Base-by-base conservation (phyloP, 2,797 vertebrate species). In the Falco rusticolus region DNA sequence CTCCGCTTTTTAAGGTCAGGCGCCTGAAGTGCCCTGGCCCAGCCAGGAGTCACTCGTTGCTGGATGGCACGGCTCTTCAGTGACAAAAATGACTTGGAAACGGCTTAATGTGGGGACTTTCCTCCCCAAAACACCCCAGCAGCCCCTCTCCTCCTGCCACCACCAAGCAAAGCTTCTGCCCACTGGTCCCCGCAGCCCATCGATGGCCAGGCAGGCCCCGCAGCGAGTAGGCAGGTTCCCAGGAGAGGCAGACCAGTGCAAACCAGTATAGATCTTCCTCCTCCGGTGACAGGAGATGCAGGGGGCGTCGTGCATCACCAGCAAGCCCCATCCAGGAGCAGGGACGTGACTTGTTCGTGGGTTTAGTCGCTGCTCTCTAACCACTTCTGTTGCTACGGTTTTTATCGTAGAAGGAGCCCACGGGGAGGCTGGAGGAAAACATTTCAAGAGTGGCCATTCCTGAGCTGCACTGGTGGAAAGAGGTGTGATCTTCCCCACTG, bases 301-400 rank as follows among this genome's bases (percentile, higher is more conserved):
- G 37, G 21, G 19, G 37, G 60, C 60, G 63, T 24, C 5, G 51
- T 1, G 20, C 31, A 3, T 57, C 31, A 4, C 26, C 31, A 10
- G 47, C 3, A 5, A 50, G 71, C 4, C 1, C 45, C 9, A 0
- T 7, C 83, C 8, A 2, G 37, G 54, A 5, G 26, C 5, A 1
- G 48, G 64, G 33, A 61, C 3, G 39, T 17, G 41, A 3, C 29
- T 64, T 5, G 12, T 10, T 25, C 18, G 0, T 9, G 53, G 71
- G 12, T 37, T 72, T 17, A 7, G 11, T 15, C 1, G 1, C 25
- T 6, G 1, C 51, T 43, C n/a, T 43, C 56, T 13, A 5, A 34
- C 64, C 37, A 45, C 33, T 17, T 3, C 13, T 16, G 2, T n/a
- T 4, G 39, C n/a, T 48, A 5, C 3, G 2, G 37, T 13, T 54